Conservation (phyloP, 2,113 vertebrate species). For the Epinephelus lanceolatus region DNA sequence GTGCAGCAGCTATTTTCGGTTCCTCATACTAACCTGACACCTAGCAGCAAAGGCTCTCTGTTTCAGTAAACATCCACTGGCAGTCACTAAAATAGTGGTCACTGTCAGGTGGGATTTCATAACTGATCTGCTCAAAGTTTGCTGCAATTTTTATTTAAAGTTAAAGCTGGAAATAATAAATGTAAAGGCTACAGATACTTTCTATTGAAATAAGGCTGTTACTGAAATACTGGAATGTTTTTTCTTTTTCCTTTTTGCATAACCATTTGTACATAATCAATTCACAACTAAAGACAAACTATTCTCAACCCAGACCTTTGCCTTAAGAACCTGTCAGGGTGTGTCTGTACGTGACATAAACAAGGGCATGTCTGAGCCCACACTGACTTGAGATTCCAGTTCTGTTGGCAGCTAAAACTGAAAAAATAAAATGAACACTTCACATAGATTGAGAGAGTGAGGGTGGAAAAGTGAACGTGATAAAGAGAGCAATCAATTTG, state of each 20-base stretch:
- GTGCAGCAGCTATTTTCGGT: slow-evolving; percentile 69
- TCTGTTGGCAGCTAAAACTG: not conserved
- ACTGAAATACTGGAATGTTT: not conserved
- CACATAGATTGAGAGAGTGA: not conserved
- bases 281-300: not conserved
- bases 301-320: not conserved
- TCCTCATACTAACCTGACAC: slow-evolving; percentile 70
- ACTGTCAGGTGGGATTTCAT: slow-evolving; percentile 4
- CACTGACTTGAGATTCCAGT: slow-evolving; percentile 41
- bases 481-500: slow-evolving; percentile 11
- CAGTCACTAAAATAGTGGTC: slow-evolving; percentile 42
- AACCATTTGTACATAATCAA: not conserved
- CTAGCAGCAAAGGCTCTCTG: slow-evolving; percentile 39
- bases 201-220: not conserved
- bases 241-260: not conserved
- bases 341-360: slow-evolving; percentile 18
- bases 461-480: not conserved
- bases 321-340: slow-evolving; percentile 38
- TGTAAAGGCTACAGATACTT: not conserved
- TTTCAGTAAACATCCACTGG: slow-evolving; percentile 61
- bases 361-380: not conserved
- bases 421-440: not conserved
- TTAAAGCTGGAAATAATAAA: not conserved
- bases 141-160: not conserved
- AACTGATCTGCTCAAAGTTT: not conserved